Base-by-base conservation (phyloP, 2,113 vertebrate genomes). In the Tinamus guttatus region DNA sequence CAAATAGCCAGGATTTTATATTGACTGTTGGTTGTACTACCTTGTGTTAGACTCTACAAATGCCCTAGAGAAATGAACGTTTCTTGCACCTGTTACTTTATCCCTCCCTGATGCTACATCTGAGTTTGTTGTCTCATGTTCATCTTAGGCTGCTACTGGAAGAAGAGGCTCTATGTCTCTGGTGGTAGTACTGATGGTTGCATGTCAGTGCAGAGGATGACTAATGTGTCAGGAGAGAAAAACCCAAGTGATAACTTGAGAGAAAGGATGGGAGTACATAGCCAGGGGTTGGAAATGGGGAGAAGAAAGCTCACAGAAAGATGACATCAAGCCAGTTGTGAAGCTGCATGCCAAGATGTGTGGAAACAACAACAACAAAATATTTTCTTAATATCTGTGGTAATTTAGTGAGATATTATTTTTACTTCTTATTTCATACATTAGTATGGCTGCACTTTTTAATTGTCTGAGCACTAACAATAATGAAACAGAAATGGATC, bases 81-180 rank as follows among this genome's bases (percentile, higher is more conserved):
- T 81, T 34, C 10, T 85, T 75, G 36, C 70, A 45, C 18, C 9
- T 45, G 36, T 24, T 77, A 2, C 16, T 52, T 80, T 84, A 47
- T 22, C 7, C 14, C 14, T 22, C 7, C 14, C 14, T 81, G 11
- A 49, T 56, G 13, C 8, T 34, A 60, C 20, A 81, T 19, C 9
- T 59, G 7, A 81, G 30, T 8, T 30, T 73, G 40, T 6, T 0
- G 0, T 2, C 2, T 7, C 5, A 32, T 62, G 18, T 41, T 76
- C 40, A 24, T 77, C 25, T 43, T 68, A 73, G 22, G 7, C 41
- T 64, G 20, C 36, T 59, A 8, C 8, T 64, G 52, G 22, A 60
- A 77, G 12, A 54, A 11, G 30, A 81, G 9, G 36, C n/a, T 76
- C 62, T 69, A 52, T 0, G 11, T 68, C 13, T 68, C 58, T 59